These are phyloP conservation scores for Cephus pulcher DNA, from an alignment of 2,888 invertebrate species.

Conservation along the genomic window DNA sequence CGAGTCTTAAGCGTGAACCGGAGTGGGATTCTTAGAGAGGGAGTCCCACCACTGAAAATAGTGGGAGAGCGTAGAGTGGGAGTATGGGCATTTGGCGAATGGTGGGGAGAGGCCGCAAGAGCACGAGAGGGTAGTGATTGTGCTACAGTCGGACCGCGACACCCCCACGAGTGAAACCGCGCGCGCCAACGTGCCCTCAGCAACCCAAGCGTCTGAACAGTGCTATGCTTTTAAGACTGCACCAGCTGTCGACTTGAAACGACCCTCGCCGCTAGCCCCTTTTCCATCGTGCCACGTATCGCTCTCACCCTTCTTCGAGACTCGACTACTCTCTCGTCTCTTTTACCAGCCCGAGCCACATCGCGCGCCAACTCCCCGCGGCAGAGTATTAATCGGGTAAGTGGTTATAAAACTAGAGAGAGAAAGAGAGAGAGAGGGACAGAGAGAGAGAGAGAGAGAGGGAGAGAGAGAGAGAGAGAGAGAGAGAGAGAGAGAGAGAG, in stretches of 20 bases:
- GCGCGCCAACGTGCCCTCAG: slow-evolving; percentile 40
- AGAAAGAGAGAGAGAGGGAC: no score
- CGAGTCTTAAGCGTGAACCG: no score
- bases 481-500: no score
- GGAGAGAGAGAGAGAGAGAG: no score
- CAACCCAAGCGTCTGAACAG: slow-evolving; percentile 33
- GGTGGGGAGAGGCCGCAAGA: slow-evolving; percentile 42
- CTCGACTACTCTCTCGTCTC: slow-evolving; percentile 12
- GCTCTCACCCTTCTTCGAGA: background rate
- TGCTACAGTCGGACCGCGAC: slow-evolving; percentile 66
- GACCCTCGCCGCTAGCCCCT: slow-evolving; percentile 9
- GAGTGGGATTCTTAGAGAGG: background rate
- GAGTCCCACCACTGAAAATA: background rate
- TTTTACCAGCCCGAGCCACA: slow-evolving; percentile 11
- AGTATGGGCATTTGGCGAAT: slow-evolving; percentile 16
- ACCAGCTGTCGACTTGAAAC: slow-evolving; percentile 26
- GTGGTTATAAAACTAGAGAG: slow-evolving; percentile 10
- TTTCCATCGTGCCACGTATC: slow-evolving; percentile 11
- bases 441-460: no score
- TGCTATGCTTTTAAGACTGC: slow-evolving; percentile 41
- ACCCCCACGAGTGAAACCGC: slow-evolving; percentile 60
- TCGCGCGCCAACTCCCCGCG: slow-evolving; percentile 7
- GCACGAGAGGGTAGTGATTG: slow-evolving; percentile 61
- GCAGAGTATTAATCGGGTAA: slow-evolving; percentile 28
- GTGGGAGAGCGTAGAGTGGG: slow-evolving; percentile 18